Base-by-base conservation (phyloP, 1,140 invertebrate species). In the Olivierus martensii region DNA sequence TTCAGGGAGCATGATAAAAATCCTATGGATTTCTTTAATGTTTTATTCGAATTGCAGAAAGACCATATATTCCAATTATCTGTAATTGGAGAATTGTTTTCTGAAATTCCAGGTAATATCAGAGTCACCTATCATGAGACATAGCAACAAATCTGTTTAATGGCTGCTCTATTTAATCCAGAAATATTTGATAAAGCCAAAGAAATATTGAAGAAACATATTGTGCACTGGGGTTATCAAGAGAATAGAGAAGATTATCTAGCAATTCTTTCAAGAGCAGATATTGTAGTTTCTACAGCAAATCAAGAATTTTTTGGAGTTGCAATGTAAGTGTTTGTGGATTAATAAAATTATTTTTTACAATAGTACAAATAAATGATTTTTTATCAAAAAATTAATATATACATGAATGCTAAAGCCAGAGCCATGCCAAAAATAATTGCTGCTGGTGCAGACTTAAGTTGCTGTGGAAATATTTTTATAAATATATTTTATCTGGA, bases 241-340 rank as follows among this genome's bases (percentile, higher is more conserved):
- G 59, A 69, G 22, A 66, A 63, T 2, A 76, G 77, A 55, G 67
- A 72, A 35, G 71, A 77, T 15, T 84, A 82, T 65, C 75, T 73
- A 44, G 60, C 71, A 43, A 64, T 79, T 12, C 63, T 84, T 46
- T 49, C 65, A 1, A 58, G 64, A 2, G 70, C 73, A 35, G 77
- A 84, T 68, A 71, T 83, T 53, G 79, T 77, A 21, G 70, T 84
- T 12, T 83, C 81, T 1, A 84, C 82, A n/a, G 79, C 82, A 2
- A 69, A 74, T 22, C 82, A 84, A 68, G 82, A 84, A 66, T 84
- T 84, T 65, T 84, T 80, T 67, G 82, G 82, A 42, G 80, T 84
- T 21, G 72, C 81, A 17, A 80, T 83, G 77, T 77, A 70, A 69
- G 71, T 49, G n/a, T n/a, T n/a, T n/a, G n/a, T n/a, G n/a, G n/a